Evolutionary conservation across 2,113 vertebrate species (phyloP).

Genomic region (Caranx ignobilis): DNA sequence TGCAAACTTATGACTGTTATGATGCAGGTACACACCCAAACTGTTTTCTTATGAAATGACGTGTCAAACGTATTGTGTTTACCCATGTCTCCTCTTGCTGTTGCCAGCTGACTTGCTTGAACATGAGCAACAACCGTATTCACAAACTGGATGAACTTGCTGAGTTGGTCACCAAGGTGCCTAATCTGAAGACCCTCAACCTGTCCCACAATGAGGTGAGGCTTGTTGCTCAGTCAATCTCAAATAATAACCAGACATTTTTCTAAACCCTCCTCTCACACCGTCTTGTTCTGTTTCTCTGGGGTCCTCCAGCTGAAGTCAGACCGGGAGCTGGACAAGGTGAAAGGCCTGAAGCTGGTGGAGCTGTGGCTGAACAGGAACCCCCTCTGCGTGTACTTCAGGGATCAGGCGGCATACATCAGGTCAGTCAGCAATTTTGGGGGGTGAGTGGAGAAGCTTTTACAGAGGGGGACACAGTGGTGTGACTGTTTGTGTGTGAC

Average conservation of each 20-base stretch:
- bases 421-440: conserved; percentile 85
- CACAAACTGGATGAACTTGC: conserved; percentile 87
- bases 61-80: not conserved
- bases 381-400: conserved; percentile 87
- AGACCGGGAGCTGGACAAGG: conserved; percentile 89
- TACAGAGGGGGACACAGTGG: not conserved
- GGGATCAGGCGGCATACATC: conserved; percentile 90
- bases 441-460: conserved; percentile 24
- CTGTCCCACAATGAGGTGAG: conserved; percentile 90
- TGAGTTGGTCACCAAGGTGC: conserved; percentile 85
- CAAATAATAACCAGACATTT: not conserved
- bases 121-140: conserved; percentile 90
- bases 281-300: not conserved
- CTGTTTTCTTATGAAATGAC: not conserved
- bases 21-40: not conserved
- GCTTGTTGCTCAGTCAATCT: not conserved
- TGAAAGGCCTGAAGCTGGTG: conserved; percentile 90
- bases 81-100: not conserved
- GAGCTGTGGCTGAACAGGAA: conserved; percentile 92
- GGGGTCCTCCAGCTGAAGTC: conserved; percentile 84
- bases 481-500: conserved; percentile 7
- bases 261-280: not conserved
- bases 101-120: conserved; percentile 86
- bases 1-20: not conserved
- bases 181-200: conserved; percentile 88